These are phyloP conservation scores for Hyla sarda DNA, from an alignment of 2,113 vertebrate genomes.

Conservation along the genomic window DNA sequence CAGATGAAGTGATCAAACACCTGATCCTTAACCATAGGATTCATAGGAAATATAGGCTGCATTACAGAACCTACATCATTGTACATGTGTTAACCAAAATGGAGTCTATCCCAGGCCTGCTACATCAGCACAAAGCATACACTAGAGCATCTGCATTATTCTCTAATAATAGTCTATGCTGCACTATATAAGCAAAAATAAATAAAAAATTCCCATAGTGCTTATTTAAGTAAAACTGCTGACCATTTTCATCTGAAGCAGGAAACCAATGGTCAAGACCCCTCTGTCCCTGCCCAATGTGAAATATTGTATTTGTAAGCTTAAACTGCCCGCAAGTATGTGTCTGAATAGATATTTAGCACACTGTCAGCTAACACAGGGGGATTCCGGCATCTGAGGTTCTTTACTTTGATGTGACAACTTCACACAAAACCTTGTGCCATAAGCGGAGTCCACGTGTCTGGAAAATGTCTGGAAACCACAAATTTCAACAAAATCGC, in stretches of 20 bases:
- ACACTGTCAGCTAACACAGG: background rate
- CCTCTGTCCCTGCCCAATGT: background rate
- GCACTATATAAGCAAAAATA: no score
- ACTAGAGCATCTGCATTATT: no score
- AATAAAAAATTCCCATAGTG: no score
- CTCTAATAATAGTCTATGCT: no score
- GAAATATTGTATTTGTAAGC: background rate
- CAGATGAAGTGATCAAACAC: no score
- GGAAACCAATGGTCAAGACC: background rate
- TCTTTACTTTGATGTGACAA: background rate
- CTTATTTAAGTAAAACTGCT: no score
- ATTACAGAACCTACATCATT: no score
- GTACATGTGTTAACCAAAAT: no score
- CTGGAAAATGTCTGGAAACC: constrained; percentile 31
- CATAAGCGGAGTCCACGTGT: background rate
- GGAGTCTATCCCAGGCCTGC: no score
- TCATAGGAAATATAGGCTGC: no score
- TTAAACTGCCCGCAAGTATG: background rate
- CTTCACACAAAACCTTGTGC: background rate
- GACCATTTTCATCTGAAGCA: background rate
- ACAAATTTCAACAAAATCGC: constrained; percentile 9
- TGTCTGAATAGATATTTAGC: background rate
- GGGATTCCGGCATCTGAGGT: background rate
- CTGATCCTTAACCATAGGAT: no score
- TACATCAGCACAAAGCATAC: no score